Conservation (phyloP, 1,140 invertebrate genomes). For the Theocolax elegans region DNA sequence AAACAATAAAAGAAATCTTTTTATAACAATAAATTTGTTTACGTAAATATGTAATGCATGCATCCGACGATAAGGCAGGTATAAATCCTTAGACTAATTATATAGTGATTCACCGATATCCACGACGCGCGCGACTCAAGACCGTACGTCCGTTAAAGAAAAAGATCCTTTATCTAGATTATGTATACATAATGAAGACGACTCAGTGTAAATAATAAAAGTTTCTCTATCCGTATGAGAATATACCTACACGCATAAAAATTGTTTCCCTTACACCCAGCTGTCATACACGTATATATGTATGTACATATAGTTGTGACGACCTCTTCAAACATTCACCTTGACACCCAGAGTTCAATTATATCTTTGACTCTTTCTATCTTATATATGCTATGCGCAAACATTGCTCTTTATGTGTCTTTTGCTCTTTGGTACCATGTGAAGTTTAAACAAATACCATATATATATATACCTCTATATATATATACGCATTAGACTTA, state of each 20-base stretch:
- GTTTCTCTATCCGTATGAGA: neutral
- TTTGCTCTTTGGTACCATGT: no score
- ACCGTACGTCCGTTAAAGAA: neutral
- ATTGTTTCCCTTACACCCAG: constrained; percentile 18
- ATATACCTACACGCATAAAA: no score
- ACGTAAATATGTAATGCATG: constrained; percentile 4
- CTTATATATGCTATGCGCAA: neutral
- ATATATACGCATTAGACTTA: no score
- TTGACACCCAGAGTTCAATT: constrained; percentile 18
- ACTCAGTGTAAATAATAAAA: constrained; percentile 17
- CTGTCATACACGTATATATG: neutral
- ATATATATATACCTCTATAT: no score
- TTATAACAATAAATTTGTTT: constrained; percentile 26
- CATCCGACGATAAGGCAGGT: neutral
- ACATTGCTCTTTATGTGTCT: neutral
- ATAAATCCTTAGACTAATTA: neutral
- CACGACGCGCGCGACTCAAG: no score
- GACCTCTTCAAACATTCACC: constrained; percentile 14
- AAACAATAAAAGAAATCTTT: no score
- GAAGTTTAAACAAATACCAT: no score
- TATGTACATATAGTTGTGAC: neutral
- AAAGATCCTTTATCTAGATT: constrained; percentile 20
- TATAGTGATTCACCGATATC: constrained; percentile 4
- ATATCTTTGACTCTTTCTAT: neutral
- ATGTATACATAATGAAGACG: neutral